Conservation (phyloP, 23 tunicate genomes). For the Clavelina lepadiformis region DNA sequence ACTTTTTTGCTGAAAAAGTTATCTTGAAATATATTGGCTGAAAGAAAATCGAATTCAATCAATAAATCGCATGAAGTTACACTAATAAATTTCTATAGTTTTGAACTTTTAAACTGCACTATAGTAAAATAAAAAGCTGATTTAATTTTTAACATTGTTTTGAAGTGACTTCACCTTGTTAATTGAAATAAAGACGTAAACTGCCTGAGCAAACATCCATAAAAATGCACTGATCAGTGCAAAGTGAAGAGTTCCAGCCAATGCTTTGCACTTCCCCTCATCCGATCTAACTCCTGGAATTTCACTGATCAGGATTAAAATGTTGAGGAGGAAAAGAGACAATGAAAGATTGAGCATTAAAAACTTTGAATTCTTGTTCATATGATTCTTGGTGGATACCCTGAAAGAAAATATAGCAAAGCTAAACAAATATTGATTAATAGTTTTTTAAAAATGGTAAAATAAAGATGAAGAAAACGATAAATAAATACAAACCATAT, state of each 20-base stretch:
- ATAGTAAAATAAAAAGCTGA: no score
- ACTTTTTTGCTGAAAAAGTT: background rate
- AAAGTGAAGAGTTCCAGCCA: slow-evolving; percentile 13
- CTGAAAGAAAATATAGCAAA: background rate
- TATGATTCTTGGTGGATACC: background rate
- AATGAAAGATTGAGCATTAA: slow-evolving; percentile 12
- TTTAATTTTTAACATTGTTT: no score
- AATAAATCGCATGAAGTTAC: no score
- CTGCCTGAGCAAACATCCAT: slow-evolving; percentile 19
- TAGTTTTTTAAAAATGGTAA: background rate
- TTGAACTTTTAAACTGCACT: no score
- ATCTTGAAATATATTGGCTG: slow-evolving; percentile 34
- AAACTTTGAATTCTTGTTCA: background rate
- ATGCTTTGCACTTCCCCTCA: slow-evolving; percentile 4
- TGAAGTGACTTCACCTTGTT: no score
- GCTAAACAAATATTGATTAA: background rate
- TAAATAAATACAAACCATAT: slow-evolving; percentile 5
- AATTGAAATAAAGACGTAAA: background rate
- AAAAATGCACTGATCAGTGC: background rate
- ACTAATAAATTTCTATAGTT: no score
- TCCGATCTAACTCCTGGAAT: background rate
- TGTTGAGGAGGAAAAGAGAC: slow-evolving; percentile 10
- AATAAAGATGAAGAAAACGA: no score
- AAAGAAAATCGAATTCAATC: no score
- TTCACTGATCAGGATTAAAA: slow-evolving; percentile 4